Evolutionary conservation across 2,888 invertebrate species (phyloP).

Genomic region (Resseliella maxima): DNA sequence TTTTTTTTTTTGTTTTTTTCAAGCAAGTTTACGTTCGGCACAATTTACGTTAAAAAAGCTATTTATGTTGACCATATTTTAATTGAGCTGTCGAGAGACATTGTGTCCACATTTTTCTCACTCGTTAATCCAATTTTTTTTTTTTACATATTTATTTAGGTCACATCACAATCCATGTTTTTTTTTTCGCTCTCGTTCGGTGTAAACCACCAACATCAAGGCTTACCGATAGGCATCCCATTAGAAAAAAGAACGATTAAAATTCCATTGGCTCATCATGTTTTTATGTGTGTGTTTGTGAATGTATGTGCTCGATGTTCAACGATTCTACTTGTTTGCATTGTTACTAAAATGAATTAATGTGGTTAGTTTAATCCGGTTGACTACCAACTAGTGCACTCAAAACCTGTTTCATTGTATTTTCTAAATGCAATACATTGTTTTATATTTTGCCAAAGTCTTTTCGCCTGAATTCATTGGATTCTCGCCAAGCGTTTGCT

Average conservation of each 20-base stretch:
- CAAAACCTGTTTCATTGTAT: neutral
- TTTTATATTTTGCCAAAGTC: neutral
- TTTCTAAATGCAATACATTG: neutral
- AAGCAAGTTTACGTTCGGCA: neutral
- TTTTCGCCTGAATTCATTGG: neutral
- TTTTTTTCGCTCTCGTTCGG: neutral
- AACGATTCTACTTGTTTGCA: neutral
- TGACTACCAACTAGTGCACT: neutral
- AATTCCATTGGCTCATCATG: constrained; percentile 16
- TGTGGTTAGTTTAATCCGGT: neutral
- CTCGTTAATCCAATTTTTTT: constrained; percentile 22
- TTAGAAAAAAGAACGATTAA: constrained; percentile 2
- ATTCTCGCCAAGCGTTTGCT: neutral
- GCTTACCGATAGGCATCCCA: neutral
- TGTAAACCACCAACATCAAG: neutral
- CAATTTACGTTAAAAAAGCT: neutral
- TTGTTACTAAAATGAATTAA: constrained; percentile 16
- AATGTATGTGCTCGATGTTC: neutral
- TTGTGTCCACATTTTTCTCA: constrained; percentile 34
- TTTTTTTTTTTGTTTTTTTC: neutral
- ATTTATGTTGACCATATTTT: neutral
- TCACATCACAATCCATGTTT: neutral
- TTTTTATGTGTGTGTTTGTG: neutral
- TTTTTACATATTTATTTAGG: neutral
- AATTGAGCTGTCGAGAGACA: constrained; percentile 8